Base-by-base conservation (phyloP, 2,888 invertebrate species). In the Agrilus biguttatus region DNA sequence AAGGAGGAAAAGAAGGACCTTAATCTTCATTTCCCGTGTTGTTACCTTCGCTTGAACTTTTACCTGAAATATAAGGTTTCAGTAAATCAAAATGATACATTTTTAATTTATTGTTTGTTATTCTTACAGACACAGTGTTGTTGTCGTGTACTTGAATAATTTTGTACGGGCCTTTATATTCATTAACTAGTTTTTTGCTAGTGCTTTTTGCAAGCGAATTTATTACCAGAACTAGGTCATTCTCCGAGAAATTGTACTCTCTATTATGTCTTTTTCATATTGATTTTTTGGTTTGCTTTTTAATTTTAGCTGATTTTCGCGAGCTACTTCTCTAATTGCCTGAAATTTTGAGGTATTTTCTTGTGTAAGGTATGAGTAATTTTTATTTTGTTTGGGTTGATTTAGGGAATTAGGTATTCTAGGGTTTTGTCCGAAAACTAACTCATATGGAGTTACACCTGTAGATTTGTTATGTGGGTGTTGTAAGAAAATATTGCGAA, bases 151-250 rank as follows among this genome's bases (percentile, higher is more conserved):
- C 39, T 39, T 43, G 37, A 17, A 39, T 36, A 14, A 47, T 47
- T 39, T 41, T 42, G 38, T 43, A 47, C 1, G 43, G 40, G 8
- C 47, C 45, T 40, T 39, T 14, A 19, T 42, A 47, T n/a, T 41
- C 36, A n/a, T 39, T 39, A 3, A 17, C 28, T 13, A 47, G 23
- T 37, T 43, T 47, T 37, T 47, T 47, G 19, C 10, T 36, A 33
- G 40, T 37, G 12, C 38, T 40, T 14, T 47, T 46, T 4, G 38
- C 32, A 10, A 33, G 23, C 34, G 41, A 17, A 32, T 46, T 36
- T 21, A 33, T 33, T 38, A 47, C 8, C 2, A 23, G 8, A 2
- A 23, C 43, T 14, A 44, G 14, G 39, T 46, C 44, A 1, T 46
- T 40, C 10, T 36, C 42, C 2, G 33, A 28, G 34, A 43, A 45